phyloP scores from a whole-genome alignment of 2,113 vertebrate genomes.

The Xiphophorus couchianus region DNA sequence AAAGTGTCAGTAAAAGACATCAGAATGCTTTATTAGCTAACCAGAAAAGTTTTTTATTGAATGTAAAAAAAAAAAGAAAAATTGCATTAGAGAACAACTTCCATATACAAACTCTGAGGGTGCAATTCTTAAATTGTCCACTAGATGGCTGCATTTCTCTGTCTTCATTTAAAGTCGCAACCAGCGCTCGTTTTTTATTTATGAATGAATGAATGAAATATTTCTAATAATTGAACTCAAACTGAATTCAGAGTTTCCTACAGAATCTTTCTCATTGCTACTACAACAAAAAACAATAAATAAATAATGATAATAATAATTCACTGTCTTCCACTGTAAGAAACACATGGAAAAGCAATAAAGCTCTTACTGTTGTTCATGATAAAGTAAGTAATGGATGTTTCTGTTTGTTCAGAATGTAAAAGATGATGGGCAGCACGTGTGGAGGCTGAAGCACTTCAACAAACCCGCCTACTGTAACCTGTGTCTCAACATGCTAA shows the following conservation, averaged over 20 bases:
- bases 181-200: slow-evolving; percentile 17
- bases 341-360: background rate
- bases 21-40: background rate
- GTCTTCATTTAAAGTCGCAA: background rate
- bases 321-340: background rate
- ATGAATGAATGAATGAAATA: slow-evolving; percentile 48
- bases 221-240: background rate
- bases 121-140: slow-evolving; percentile 21
- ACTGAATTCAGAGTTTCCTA: background rate
- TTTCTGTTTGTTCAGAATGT: slow-evolving; percentile 84
- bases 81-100: background rate
- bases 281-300: too few species aligned
- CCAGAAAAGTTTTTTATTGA: background rate
- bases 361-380: background rate
- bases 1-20: background rate
- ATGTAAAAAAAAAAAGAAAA: background rate
- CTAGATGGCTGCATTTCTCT: slow-evolving; percentile 64
- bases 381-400: background rate
- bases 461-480: slow-evolving; percentile 97
- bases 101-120: too few species aligned
- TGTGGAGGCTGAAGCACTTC: slow-evolving; percentile 96
- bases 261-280: background rate
- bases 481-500: slow-evolving; percentile 95
- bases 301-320: background rate
- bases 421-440: slow-evolving; percentile 94